Evolutionary conservation across 2,888 invertebrate genomes (phyloP), one percentile per base, ranked within the genome.

Genomic region (Abrostola tripartita): DNA sequence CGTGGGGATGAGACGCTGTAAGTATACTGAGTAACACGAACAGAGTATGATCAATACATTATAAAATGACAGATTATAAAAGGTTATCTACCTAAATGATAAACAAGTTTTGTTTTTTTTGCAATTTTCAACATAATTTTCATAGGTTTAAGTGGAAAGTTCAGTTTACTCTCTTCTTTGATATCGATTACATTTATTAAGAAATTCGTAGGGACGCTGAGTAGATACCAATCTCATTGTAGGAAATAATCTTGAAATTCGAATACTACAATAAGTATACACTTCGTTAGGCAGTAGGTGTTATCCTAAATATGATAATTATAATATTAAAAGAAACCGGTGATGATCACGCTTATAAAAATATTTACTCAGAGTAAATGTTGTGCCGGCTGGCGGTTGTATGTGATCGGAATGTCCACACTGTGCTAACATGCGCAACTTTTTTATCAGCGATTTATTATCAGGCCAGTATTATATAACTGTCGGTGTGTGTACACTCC

Each of bases 401-500:
- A 42, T 65, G 61, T 55, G 53, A 63, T 49, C 52, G 83, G 83
- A 70, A 80, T 85, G 82, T 92, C 93, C 88, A 88, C 65, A 83
- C 14, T 60, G 76, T 71, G 73, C 81, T 79, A 66, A 81, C 88
- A 81, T 79, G 85, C 88, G 88, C 90, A 89, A 89, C 86, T 90
- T 93, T 85, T 92, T 93, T 93, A 93, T 93, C 94, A 92, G 91
- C 90, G 87, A 90, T 91, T 91, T 91, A 93, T 90, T 92, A 94
- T 93, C 93, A 92, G 88, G 82, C 85, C 84, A 78, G 81, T 87
- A 88, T 94, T 94, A 94, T 90, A 90, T 94, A 94, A 94, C 88
- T 78, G 71, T 83, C 81, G 80, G 88, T 84, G 85, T 82, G 83
- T 81, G 61, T 85, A 73, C 68, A 68, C 52, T 78, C 79, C 67